A percentile compares a stretch with the other conserved stretches of the same genome.
Conservation (phyloP, 2,888 invertebrate species). For the Drosophila algonquin region DNA sequence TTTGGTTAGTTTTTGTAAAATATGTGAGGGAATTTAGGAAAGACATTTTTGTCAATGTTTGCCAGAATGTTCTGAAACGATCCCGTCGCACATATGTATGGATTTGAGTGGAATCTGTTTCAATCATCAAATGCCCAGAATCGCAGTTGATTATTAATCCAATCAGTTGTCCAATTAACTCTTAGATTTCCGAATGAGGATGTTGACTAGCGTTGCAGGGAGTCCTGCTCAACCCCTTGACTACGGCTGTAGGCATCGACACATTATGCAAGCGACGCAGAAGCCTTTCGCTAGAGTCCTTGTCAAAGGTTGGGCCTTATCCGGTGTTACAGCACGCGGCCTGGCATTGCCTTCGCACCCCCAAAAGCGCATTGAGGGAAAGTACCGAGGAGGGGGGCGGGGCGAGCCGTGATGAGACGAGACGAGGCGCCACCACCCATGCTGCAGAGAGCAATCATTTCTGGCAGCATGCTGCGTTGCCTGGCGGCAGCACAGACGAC, state of each 20-base stretch:
- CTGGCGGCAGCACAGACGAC: slow-evolving; percentile 11
- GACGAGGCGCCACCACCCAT: slow-evolving; percentile 41
- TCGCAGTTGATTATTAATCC: background rate
- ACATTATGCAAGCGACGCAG: slow-evolving; percentile 25
- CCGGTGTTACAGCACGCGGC: slow-evolving; percentile 58
- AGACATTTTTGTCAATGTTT: background rate
- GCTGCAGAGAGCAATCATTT: slow-evolving; percentile 39
- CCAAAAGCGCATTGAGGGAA: background rate
- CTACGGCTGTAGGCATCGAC: slow-evolving; percentile 24
- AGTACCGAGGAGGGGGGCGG: background rate
- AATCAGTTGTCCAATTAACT: background rate
- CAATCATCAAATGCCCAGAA: background rate
- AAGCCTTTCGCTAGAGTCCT: slow-evolving; percentile 59
- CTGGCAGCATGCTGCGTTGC: slow-evolving; percentile 43
- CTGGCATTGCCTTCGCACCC: slow-evolving; percentile 40
- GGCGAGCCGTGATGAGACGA: slow-evolving; percentile 13
- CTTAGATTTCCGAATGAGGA: background rate
- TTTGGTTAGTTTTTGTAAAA: background rate
- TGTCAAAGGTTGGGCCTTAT: slow-evolving; percentile 66
- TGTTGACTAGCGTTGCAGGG: background rate
- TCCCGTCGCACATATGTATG: background rate
- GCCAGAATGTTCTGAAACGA: background rate
- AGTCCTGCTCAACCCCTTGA: background rate
- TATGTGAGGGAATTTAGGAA: background rate
- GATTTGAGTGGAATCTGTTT: background rate